Evolutionary conservation across 2,113 vertebrate genomes (phyloP).

Genomic region (Podocnemis expansa): DNA sequence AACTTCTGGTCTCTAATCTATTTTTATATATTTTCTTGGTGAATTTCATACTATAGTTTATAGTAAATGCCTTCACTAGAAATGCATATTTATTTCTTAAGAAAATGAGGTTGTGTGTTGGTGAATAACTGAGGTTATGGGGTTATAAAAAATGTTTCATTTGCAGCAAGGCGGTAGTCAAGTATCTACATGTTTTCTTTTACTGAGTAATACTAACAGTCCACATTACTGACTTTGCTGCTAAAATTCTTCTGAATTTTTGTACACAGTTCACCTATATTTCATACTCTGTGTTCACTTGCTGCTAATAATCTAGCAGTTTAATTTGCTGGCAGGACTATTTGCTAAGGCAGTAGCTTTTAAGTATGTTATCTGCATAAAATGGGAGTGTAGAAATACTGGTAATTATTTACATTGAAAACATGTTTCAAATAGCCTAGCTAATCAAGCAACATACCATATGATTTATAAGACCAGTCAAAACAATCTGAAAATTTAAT

Average conservation of each 20-base stretch:
- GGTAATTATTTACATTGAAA: neutral
- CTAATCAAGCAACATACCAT: neutral
- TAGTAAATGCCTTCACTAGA: neutral
- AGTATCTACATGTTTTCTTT: neutral
- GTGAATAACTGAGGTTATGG: neutral
- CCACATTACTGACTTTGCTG: neutral
- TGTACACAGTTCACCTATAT: neutral
- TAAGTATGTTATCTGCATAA: neutral
- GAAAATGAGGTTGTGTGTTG: neutral
- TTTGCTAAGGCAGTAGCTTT: neutral
- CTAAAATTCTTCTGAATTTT: neutral
- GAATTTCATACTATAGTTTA: neutral
- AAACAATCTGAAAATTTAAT: neutral
- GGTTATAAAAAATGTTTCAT: neutral
- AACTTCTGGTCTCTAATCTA: neutral
- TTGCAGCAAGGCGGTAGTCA: neutral
- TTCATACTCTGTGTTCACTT: neutral
- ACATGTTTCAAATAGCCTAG: neutral
- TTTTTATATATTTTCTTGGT: neutral
- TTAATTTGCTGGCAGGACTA: neutral
- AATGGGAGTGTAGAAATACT: neutral
- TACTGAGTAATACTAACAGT: neutral
- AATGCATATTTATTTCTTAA: neutral
- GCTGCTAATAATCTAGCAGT: neutral
- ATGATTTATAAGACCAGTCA: neutral